Evolutionary conservation across 2,888 invertebrate genomes (phyloP).

Genomic region (Cephus pulcher): DNA sequence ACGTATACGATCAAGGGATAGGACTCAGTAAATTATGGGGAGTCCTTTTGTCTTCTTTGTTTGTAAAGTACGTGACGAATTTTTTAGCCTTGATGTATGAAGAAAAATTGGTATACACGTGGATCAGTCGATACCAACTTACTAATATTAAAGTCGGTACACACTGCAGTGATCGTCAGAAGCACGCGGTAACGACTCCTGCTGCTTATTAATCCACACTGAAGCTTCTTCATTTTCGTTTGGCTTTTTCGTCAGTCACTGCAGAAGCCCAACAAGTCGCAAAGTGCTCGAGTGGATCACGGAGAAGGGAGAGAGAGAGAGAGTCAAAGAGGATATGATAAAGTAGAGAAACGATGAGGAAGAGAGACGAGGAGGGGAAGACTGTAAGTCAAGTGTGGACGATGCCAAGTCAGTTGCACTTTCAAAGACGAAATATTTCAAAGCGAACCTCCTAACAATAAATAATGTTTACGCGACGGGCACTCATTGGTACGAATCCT

Average conservation of each 20-base stretch:
- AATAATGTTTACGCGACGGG: neutral
- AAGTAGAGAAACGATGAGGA: neutral
- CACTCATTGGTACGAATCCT: neutral
- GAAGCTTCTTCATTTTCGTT: neutral
- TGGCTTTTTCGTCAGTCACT: neutral
- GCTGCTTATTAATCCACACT: neutral
- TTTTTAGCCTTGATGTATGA: neutral
- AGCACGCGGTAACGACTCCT: neutral
- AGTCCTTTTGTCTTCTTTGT: neutral
- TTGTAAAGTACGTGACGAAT: no score
- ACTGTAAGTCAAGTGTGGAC: neutral
- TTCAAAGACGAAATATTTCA: neutral
- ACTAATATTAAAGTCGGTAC: neutral
- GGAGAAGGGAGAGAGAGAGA: neutral
- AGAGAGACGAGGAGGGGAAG: neutral
- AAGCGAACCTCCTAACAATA: neutral
- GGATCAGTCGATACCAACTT: neutral
- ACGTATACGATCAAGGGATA: neutral
- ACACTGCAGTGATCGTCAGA: neutral
- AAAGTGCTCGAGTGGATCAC: neutral
- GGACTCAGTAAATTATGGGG: neutral
- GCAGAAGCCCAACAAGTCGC: neutral
- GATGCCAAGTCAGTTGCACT: neutral
- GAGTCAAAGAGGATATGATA: neutral
- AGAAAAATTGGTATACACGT: neutral